These are phyloP conservation scores for Lacerta agilis DNA, from an alignment of 2,797 vertebrate genomes.

Conservation along the genomic window DNA sequence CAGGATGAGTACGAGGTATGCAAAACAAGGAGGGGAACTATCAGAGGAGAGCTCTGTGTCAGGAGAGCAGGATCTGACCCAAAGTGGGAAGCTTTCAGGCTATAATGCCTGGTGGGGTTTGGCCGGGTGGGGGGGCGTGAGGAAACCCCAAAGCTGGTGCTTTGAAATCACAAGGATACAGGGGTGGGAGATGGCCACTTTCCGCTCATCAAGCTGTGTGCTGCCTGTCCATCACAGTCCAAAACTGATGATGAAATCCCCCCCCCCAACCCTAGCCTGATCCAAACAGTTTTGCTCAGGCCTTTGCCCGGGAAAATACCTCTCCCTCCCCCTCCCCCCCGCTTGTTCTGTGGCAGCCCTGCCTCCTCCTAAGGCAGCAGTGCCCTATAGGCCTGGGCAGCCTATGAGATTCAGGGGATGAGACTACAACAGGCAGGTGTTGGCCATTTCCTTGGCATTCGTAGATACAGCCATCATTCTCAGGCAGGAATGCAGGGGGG, in stretches of 20 bases:
- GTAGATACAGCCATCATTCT: background rate
- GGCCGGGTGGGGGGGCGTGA: background rate
- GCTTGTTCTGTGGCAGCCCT: background rate
- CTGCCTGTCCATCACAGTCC: background rate
- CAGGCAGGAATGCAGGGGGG: background rate
- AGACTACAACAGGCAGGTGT: background rate
- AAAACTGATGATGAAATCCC: background rate
- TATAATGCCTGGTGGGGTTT: background rate
- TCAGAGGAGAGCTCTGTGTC: background rate
- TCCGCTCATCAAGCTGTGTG: background rate
- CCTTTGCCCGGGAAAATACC: background rate
- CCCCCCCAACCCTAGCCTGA: background rate
- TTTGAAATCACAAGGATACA: background rate
- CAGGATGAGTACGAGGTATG: background rate
- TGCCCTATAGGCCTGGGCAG: too few relatives aligned
- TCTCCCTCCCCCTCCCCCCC: background rate
- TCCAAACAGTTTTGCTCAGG: background rate
- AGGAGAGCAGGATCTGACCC: background rate
- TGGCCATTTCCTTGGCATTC: background rate
- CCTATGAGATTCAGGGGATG: background rate
- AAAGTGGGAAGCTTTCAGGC: rapidly evolving
- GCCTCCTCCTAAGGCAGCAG: background rate
- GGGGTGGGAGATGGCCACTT: background rate
- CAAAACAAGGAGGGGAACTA: background rate
- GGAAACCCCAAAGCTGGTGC: background rate